phyloP scores from a whole-genome alignment of 1,140 invertebrate species.

The Zaprionus lachaisei region DNA sequence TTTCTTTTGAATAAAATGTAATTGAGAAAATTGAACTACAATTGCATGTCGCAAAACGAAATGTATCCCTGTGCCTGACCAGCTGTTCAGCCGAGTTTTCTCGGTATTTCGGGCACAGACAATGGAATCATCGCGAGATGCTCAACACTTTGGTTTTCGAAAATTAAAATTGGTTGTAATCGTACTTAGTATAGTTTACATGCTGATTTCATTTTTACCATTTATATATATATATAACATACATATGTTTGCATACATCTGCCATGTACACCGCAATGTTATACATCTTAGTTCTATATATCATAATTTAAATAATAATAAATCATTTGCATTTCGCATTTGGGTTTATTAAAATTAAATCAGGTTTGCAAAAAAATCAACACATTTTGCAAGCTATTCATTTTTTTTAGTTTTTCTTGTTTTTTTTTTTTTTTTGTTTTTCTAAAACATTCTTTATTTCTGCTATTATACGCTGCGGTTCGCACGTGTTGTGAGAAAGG shows the following conservation, averaged over 20 bases:
- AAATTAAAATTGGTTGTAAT: slow-evolving; percentile 55
- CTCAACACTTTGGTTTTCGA: slow-evolving; percentile 28
- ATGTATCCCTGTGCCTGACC: not conserved
- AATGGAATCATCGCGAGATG: not conserved
- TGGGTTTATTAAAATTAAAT: slow-evolving; percentile 56
- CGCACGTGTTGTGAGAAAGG: slow-evolving; percentile 45
- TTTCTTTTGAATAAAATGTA: slow-evolving; percentile 6
- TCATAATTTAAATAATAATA: slow-evolving; percentile 48
- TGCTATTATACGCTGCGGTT: slow-evolving; percentile 34
- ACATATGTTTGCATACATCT: slow-evolving; percentile 60
- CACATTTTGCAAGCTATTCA: slow-evolving; percentile 45
- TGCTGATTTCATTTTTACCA: slow-evolving; percentile 50
- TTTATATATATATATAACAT: slow-evolving; percentile 57
- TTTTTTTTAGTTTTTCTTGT: slow-evolving; percentile 11
- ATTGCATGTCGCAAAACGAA: slow-evolving; percentile 28
- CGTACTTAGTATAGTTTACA: slow-evolving; percentile 70
- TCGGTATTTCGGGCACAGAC: not conserved
- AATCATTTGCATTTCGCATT: slow-evolving; percentile 31
- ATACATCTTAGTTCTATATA: slow-evolving; percentile 61
- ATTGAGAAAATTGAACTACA: slow-evolving; percentile 25
- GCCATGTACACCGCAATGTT: slow-evolving; percentile 64
- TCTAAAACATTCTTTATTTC: slow-evolving; percentile 45
- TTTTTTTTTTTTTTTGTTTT: slow-evolving; percentile 17
- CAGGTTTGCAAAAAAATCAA: slow-evolving; percentile 58
- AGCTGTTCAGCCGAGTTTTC: not conserved